These are phyloP conservation scores for Oreotragus oreotragus DNA, from an alignment of 2,113 vertebrate genomes.

Conservation along the genomic window DNA sequence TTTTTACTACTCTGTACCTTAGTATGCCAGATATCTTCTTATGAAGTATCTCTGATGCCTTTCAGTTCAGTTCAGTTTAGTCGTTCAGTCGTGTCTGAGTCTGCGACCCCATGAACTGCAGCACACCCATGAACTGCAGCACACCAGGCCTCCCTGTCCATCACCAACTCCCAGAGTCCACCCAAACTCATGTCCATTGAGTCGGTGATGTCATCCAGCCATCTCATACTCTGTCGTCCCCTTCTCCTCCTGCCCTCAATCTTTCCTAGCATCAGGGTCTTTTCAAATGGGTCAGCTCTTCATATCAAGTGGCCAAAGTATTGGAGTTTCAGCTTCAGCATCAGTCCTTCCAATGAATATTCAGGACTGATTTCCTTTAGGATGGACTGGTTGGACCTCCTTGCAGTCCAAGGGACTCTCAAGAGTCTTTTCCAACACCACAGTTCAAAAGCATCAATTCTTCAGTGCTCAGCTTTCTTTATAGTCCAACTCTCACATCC, in stretches of 20 bases:
- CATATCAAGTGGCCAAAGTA: background rate
- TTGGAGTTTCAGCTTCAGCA: background rate
- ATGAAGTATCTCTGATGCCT: background rate
- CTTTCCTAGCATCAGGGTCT: background rate
- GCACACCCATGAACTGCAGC: background rate
- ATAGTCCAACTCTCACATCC: background rate
- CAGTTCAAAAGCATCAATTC: background rate
- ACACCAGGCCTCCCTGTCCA: background rate
- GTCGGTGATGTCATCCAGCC: background rate
- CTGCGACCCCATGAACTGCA: background rate
- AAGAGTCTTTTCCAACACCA: background rate
- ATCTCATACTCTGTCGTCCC: background rate
- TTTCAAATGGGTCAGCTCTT: background rate
- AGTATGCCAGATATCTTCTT: background rate
- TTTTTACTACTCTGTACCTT: background rate
- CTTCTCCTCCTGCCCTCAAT: background rate
- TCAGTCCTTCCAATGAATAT: background rate
- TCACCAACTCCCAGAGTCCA: background rate
- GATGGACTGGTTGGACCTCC: background rate
- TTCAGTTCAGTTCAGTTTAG: background rate
- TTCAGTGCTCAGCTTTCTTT: background rate
- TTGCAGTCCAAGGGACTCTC: background rate
- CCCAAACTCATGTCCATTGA: background rate
- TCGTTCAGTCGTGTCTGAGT: accelerated
- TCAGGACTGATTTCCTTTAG: background rate